A percentile compares a stretch with the other conserved stretches of the same genome.
These are phyloP conservation scores for Cerceris ruficornis DNA, from an alignment of 2,888 invertebrate genomes.

Conservation along the genomic window DNA sequence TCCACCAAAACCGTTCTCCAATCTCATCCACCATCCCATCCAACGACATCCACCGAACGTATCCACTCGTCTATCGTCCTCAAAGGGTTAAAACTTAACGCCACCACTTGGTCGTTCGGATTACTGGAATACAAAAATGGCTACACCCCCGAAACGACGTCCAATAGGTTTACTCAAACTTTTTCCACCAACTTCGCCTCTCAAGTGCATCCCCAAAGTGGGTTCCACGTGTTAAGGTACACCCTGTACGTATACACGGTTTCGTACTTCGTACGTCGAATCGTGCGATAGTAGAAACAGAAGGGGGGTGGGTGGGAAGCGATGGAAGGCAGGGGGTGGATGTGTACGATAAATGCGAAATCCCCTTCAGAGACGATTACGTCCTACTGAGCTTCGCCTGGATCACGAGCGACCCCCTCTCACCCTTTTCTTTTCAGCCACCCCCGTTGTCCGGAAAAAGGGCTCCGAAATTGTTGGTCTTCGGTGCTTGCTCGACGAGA, in stretches of 20 bases:
- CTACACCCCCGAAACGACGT: too few relatives aligned
- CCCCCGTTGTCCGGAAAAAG: constrained; percentile 50
- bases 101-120: too few relatives aligned
- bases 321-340: constrained; percentile 31
- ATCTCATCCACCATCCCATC: too few relatives aligned
- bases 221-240: neutral
- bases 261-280: constrained; percentile 55
- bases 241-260: constrained; percentile 27
- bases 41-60: too few relatives aligned
- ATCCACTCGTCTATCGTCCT: too few relatives aligned
- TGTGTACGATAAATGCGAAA: constrained; percentile 69
- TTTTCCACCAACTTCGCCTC: too few relatives aligned
- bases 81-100: too few relatives aligned
- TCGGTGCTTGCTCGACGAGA: constrained; percentile 4
- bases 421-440: constrained; percentile 4
- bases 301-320: neutral
- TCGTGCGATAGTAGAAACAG: constrained; percentile 17
- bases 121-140: too few relatives aligned
- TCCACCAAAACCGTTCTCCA: too few relatives aligned
- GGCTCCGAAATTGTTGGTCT: constrained; percentile 47
- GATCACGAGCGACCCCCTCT: constrained; percentile 55
- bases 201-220: too few relatives aligned
- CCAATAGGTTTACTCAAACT: too few relatives aligned
- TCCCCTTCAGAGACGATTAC: constrained; percentile 70
- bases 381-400: constrained; percentile 69